Evolutionary conservation across 2,113 vertebrate genomes (phyloP).

Genomic region (Paramisgurnus dabryanus): DNA sequence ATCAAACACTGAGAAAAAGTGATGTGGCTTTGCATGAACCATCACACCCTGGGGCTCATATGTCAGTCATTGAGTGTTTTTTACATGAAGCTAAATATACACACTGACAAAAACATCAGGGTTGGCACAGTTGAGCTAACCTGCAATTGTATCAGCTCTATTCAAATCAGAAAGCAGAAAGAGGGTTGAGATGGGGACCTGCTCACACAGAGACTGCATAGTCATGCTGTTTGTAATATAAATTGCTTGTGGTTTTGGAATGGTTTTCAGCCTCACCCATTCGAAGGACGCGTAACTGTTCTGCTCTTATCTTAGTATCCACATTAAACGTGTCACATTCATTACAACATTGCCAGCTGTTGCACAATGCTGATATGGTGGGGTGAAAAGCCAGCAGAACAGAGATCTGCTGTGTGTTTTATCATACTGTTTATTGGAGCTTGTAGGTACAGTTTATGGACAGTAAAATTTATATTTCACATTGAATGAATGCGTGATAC

Average conservation of each 20-base stretch:
- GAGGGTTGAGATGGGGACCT: not conserved
- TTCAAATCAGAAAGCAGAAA: not conserved
- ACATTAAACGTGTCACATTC: too few relatives aligned
- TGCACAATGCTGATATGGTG: not conserved
- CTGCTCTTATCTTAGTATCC: not conserved
- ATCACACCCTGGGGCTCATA: not conserved
- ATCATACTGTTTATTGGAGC: not conserved
- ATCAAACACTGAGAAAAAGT: not conserved
- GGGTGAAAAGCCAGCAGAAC: not conserved
- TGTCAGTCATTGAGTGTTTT: not conserved
- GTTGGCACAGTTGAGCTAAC: not conserved
- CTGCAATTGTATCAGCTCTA: not conserved
- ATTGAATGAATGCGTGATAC: not conserved
- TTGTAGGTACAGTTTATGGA: not conserved
- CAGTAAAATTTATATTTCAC: too few relatives aligned
- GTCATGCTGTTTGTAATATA: not conserved
- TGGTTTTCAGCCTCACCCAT: not conserved
- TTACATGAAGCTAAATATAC: not conserved
- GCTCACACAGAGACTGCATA: not conserved
- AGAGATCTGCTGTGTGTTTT: not conserved
- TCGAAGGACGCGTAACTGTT: not conserved
- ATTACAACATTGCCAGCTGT: not conserved
- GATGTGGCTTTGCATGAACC: not conserved
- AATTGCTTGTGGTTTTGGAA: not conserved
- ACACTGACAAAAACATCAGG: not conserved